These are phyloP conservation scores for Noctua janthina DNA, from an alignment of 2,888 invertebrate species.

Conservation along the genomic window DNA sequence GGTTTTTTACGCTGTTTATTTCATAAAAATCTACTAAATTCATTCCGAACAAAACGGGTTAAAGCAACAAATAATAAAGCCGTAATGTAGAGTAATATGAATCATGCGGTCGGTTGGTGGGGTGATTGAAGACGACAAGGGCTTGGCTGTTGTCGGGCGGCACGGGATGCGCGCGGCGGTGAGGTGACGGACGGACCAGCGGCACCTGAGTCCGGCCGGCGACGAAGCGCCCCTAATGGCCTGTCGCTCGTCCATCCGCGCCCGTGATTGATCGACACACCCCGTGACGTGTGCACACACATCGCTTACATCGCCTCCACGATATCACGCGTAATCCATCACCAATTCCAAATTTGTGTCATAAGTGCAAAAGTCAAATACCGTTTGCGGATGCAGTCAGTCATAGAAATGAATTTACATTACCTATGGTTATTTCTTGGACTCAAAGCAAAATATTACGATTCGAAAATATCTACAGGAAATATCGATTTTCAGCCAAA, in stretches of 20 bases:
- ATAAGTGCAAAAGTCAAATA: conserved; percentile 61
- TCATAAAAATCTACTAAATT: conserved; percentile 1
- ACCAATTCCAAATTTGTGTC: conserved; percentile 77
- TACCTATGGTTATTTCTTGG: background rate
- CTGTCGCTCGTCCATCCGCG: conserved; percentile 87
- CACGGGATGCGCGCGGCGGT: conserved; percentile 44
- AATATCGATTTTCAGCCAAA: conserved; percentile 34
- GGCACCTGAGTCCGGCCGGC: conserved; percentile 81
- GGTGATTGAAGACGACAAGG: conserved; percentile 78
- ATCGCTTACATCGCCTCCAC: conserved; percentile 80
- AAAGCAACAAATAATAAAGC: conserved; percentile 57
- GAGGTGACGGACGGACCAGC: conserved; percentile 68
- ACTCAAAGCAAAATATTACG: background rate
- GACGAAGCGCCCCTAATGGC: conserved; percentile 85
- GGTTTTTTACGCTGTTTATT: background rate
- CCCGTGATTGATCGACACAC: conserved; percentile 88
- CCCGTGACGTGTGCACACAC: conserved; percentile 84
- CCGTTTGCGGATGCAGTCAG: conserved; percentile 12
- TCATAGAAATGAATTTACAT: background rate
- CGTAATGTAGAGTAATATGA: conserved; percentile 67
- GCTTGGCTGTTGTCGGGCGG: conserved; percentile 66
- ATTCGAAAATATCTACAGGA: conserved; percentile 13
- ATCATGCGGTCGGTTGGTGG: conserved; percentile 73
- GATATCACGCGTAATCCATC: conserved; percentile 85
- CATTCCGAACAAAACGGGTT: conserved; percentile 18